Evolutionary conservation across 2,113 vertebrate species (phyloP), one percentile per base, ranked within the genome.

Genomic region (Rhagologus leucostigma): DNA sequence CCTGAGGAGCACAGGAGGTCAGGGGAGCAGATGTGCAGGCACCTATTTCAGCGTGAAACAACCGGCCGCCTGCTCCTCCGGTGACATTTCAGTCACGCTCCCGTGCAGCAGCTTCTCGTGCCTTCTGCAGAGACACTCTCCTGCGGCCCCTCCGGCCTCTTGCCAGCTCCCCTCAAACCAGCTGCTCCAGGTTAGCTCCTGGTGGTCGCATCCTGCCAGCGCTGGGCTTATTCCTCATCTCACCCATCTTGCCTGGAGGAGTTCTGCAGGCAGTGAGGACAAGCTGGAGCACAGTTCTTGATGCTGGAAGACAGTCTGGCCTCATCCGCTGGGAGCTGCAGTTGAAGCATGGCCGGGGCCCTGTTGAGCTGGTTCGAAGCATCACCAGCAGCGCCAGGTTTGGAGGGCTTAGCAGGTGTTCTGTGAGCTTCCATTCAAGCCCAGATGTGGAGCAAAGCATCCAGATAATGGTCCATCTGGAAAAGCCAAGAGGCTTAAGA

Each of bases 321-420:
- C 50, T 67, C 2, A 1, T 32, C 47, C 26, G 9, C 33, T 23
- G 24, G 8, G 23, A 18, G 17, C 62, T 80, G 46, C 24, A 44
- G 1, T 41, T 73, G 1, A 0, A 39, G n/a, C 0, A 0, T 41
- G 47, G 50, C 30, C 0, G 0, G 21, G 19, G 14, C 59, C 14
- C 53, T 82, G 23, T 19, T 52, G 49, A 52, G 26, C 49, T 65
- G 67, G 16, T 35, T 32, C 22, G 63, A 30, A 59, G 74, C 73
- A 42, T 20, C 5, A 2, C 8, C 62, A 68, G 50, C 64, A 73
- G 41, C 1, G 3, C 27, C 16, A 33, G n/a, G 26, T 50, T 63
- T 24, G 14, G 68, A 57, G 35, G n/a, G 17, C 50, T 76, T 44
- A 52, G 73, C 27, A 14, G 24, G 23, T 42, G 17, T 83, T 86